Conservation (phyloP, 30 jellyfish, hydroid and myxozoan species). For the Morbakka virulenta region DNA sequence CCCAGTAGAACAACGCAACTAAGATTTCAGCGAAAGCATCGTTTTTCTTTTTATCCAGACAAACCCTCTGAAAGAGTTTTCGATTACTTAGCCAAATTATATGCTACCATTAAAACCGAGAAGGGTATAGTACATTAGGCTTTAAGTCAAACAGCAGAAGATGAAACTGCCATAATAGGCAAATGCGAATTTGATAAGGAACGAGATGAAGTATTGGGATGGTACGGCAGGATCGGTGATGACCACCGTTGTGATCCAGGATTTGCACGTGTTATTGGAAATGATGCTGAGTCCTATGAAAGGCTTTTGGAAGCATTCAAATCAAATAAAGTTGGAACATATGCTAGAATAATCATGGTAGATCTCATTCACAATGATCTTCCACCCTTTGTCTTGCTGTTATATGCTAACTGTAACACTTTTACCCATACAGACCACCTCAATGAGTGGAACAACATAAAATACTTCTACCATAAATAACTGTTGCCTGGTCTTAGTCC, state of each 20-base stretch:
- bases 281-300: neutral
- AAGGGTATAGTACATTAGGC: slow-evolving; percentile 1
- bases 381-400: slow-evolving; percentile 24
- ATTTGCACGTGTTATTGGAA: slow-evolving; percentile 28
- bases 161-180: slow-evolving; percentile 25
- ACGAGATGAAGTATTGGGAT: slow-evolving; percentile 37
- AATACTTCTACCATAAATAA: slow-evolving; percentile 6
- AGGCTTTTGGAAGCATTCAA: too few species aligned
- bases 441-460: slow-evolving; percentile 11
- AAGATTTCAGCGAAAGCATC: neutral
- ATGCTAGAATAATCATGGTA: slow-evolving; percentile 17
- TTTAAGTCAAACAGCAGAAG: slow-evolving; percentile 29
- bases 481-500: slow-evolving; percentile 46
- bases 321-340: neutral
- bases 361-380: slow-evolving; percentile 17
- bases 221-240: slow-evolving; percentile 10
- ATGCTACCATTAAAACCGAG: neutral
- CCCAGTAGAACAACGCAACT: slow-evolving; percentile 14
- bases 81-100: neutral
- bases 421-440: too few species aligned
- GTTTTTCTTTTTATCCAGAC: slow-evolving; percentile 3
- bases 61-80: slow-evolving; percentile 24
- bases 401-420: slow-evolving; percentile 20
- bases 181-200: slow-evolving; percentile 31
- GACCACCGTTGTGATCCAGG: slow-evolving; percentile 19